phyloP scores from a whole-genome alignment of 2,113 vertebrate genomes.

The Gyps fulvus region DNA sequence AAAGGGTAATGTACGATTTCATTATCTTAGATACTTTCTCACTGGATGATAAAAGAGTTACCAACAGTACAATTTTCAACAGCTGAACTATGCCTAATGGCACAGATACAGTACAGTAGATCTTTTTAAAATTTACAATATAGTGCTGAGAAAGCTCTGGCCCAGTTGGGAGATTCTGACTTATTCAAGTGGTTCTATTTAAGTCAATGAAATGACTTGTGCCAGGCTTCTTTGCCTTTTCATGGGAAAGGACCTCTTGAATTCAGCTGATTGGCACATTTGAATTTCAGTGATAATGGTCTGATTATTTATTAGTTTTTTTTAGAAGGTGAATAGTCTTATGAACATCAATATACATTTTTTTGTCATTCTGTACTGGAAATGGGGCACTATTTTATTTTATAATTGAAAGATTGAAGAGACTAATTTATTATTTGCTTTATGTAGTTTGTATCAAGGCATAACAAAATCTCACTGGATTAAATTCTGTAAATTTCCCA shows the following conservation, averaged over 20 bases:
- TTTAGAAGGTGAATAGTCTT: conserved; percentile 9
- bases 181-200: conserved; percentile 33
- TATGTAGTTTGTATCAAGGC: conserved; percentile 58
- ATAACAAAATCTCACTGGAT: conserved; percentile 63
- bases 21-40: conserved; percentile 3
- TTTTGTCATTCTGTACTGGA: neutral
- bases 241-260: neutral
- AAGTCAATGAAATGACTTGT: neutral
- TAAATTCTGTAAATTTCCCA: conserved; percentile 62
- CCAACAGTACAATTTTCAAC: neutral
- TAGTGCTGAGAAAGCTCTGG: neutral
- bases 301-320: conserved; percentile 9
- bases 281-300: conserved; percentile 34
- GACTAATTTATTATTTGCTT: conserved; percentile 60
- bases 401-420: conserved; percentile 35
- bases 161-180: neutral
- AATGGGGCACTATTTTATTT: conserved; percentile 11
- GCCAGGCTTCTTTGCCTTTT: neutral
- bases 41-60: conserved; percentile 23
- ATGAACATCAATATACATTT: conserved; percentile 33
- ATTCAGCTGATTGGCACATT: conserved; percentile 33
- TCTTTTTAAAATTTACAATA: conserved; percentile 35
- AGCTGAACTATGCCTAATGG: neutral
- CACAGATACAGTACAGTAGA: neutral
- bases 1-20: neutral